phyloP scores from a whole-genome alignment of 1,140 invertebrate genomes.

The Polypedilum pembai region DNA sequence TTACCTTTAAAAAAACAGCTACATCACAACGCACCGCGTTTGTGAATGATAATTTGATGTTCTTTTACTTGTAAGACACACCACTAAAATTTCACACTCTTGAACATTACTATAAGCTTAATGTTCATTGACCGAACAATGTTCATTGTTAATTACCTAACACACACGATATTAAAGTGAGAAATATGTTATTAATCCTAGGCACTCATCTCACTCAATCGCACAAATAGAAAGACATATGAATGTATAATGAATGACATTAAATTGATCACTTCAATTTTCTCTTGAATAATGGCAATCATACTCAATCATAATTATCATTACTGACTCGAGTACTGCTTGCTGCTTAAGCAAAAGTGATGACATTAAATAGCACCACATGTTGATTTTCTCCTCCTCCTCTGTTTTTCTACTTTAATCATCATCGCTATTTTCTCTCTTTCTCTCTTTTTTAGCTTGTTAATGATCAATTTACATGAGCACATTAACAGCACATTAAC shows the following conservation, averaged over 20 bases:
- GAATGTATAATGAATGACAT: constrained; percentile 2
- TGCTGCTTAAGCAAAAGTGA: neutral
- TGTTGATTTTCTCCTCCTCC: neutral
- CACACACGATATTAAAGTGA: no score
- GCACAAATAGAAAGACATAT: neutral
- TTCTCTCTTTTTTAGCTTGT: neutral
- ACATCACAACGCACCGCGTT: no score
- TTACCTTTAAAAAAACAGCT: no score
- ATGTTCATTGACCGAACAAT: no score
- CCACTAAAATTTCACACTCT: no score
- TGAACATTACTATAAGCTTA: no score
- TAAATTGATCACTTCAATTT: neutral
- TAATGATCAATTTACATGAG: constrained; percentile 27
- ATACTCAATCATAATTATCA: neutral
- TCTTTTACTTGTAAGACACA: no score
- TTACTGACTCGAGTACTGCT: neutral
- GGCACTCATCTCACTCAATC: no score
- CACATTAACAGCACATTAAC: constrained; percentile 24
- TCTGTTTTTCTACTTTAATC: neutral
- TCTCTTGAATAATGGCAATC: neutral
- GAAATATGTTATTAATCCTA: no score
- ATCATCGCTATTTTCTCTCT: no score
- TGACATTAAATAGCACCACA: constrained; percentile 8
- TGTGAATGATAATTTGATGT: no score
- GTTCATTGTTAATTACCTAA: no score